Evolutionary conservation across 35 echinoderm and acorn worm genomes (phyloP), one percentile per base, ranked within the genome.

Genomic region (Eucidaris tribuloides): DNA sequence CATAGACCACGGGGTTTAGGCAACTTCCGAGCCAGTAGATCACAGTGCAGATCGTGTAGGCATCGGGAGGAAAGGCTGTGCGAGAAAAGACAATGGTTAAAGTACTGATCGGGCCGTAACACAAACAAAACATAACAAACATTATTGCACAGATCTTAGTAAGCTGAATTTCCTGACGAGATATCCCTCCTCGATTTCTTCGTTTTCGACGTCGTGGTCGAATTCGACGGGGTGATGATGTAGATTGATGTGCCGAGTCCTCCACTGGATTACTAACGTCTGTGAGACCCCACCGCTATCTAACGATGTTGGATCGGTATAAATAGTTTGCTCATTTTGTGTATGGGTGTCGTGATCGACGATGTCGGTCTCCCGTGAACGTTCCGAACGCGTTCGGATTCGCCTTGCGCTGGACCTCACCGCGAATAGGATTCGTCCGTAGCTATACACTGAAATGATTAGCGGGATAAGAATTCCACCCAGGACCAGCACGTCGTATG

Each of bases 1-100:
- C 80, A 39, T 82, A 82, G 24, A 82, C 80, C 17, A 82, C 13
- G 7, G 80, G 80, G 56, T 82, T 55, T 1, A 82, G 33, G 62
- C 80, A 82, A 58, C 80, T 82, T 18, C 80, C 80, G 14, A 82
- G 29, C 80, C 80, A 82, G 38, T 82, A 82, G 58, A 82, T 38
- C 9, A 82, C 29, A 11, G 80, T 82, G 18, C 80, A 82, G 0
- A 41, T 39, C 0, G 56, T 82, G 58, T 82, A 82, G 0, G 80
- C 80, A 25, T 61, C 54, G 11, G 80, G 52, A n/a, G 80, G 80
- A 14, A 82, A 82, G 4, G 55, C 36, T 11, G 55, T 59, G 11
- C 15, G 18, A 7, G 56, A 5, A 28, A 60, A 82, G 14, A 58
- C 36, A 33, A 59, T 59, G 24, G 80, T 76, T 4, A 84, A 40